Conservation (phyloP, 1,140 invertebrate genomes). For the Halyomorpha halys region DNA sequence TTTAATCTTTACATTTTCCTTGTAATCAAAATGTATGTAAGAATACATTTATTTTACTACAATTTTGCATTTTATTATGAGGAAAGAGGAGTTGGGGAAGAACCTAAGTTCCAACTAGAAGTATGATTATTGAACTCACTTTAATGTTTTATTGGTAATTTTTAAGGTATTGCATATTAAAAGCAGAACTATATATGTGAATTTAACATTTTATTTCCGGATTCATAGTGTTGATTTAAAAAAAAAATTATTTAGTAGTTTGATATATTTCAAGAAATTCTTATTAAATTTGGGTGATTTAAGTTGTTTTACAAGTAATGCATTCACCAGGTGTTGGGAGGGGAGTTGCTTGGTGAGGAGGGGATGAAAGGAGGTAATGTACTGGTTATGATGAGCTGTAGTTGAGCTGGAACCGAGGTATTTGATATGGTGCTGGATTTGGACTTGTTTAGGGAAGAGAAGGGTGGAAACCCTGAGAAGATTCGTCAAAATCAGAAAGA, state of each 20-base stretch:
- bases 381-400: neutral
- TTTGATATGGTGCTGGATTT: conserved; percentile 89
- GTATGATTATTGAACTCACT: neutral
- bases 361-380: neutral
- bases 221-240: too few relatives aligned
- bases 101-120: neutral
- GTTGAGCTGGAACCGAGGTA: too few relatives aligned
- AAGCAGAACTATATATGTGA: too few relatives aligned
- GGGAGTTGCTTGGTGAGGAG: neutral
- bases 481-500: conserved; percentile 86
- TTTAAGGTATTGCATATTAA: too few relatives aligned
- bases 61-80: conserved; percentile 14
- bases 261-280: too few relatives aligned
- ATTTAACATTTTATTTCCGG: too few relatives aligned
- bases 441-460: conserved; percentile 90
- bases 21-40: conserved; percentile 19
- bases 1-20: conserved; percentile 7
- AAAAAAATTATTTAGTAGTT: too few relatives aligned
- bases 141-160: too few relatives aligned
- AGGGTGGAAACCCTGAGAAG: conserved; percentile 84
- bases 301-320: conserved; percentile 67
- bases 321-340: neutral
- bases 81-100: conserved; percentile 7
- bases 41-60: conserved; percentile 20
- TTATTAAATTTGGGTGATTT: neutral